Conservation (phyloP, 2,797 vertebrate genomes). For the Urosaurus nigricauda region DNA sequence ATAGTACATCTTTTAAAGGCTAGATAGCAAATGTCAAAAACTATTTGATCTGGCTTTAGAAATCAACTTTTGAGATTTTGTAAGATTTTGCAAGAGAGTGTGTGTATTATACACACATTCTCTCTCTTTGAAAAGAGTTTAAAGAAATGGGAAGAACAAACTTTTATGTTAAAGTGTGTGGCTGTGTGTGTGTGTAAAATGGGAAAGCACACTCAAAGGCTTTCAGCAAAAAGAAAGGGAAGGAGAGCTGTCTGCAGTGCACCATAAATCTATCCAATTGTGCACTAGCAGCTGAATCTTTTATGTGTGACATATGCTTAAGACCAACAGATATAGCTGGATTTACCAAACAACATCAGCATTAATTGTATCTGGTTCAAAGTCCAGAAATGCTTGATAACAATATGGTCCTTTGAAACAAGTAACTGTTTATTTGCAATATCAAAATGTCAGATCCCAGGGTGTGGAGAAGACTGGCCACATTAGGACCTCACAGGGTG, state of each 20-base stretch:
- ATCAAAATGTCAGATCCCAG: constrained; percentile 6
- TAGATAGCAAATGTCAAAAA: constrained; percentile 79
- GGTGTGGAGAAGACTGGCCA: too few species aligned
- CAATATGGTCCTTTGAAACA: neutral
- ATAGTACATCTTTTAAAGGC: constrained; percentile 69
- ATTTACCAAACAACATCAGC: neutral
- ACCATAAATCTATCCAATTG: constrained; percentile 28
- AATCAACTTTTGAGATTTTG: constrained; percentile 77
- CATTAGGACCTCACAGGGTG: neutral
- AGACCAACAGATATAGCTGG: constrained; percentile 31
- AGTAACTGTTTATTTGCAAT: neutral
- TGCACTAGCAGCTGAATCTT: constrained; percentile 37
- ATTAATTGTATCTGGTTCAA: constrained; percentile 24
- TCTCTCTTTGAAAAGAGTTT: constrained; percentile 77
- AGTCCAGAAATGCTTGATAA: constrained; percentile 30
- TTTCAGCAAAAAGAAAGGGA: constrained; percentile 14
- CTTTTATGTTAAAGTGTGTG: constrained; percentile 63
- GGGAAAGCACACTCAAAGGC: constrained; percentile 47
- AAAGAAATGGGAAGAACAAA: constrained; percentile 70
- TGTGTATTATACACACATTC: neutral
- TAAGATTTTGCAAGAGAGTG: constrained; percentile 62
- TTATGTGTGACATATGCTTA: constrained; percentile 52
- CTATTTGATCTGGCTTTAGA: constrained; percentile 78
- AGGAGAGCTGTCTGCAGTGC: constrained; percentile 19
- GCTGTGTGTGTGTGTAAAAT: constrained; percentile 49